Base-by-base conservation (phyloP, 2,888 invertebrate genomes). In the Exephanes ischioxanthus region DNA sequence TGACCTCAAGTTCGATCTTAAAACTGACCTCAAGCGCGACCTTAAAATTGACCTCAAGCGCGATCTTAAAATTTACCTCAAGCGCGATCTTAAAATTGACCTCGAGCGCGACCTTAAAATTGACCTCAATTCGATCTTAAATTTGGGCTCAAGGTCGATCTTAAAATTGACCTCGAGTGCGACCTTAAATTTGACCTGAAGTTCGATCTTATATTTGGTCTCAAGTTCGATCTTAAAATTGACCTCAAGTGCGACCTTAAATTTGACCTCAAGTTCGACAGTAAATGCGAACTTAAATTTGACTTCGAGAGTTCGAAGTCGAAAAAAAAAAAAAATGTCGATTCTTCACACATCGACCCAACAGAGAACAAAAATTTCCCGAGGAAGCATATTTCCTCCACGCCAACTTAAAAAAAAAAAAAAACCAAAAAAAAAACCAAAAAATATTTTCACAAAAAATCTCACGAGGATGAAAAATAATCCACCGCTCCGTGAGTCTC, bases 391-490 rank as follows among this genome's bases (percentile, higher is more conserved):
- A 51, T n/a, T n/a, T 6, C 26, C 26, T 9, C 55, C 11, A 14
- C 30, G 14, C 26, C 61, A 61, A 30, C 6, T 14, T 9, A 5
- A 61, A 30, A 22, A 26, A 61, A 11, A n/a, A 16, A 51, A n/a
- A n/a, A n/a, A n/a, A n/a, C n/a, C 22, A 22, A 22, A 14, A 61
- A 30, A 22, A 26, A 61, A 11, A n/a, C 0, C n/a, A 4, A 11
- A 51, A 51, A 41, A 37, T 1, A 37, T 7, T 7, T 9, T 26
- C 1, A 37, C 6, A 41, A 2, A 41, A 41, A 41, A 41, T 9
- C 9, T 4, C 26, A 5, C 61, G 61, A 61, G 26, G 11, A 61
- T 26, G 61, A 55, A 55, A 55, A 55, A 61, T 61, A 61, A 61
- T 61, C 41, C 26, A 61, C 26, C 61, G 61, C 11, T 61, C 26